These are phyloP conservation scores for Falco punctatus DNA, from an alignment of 2,113 vertebrate genomes.

Conservation along the genomic window DNA sequence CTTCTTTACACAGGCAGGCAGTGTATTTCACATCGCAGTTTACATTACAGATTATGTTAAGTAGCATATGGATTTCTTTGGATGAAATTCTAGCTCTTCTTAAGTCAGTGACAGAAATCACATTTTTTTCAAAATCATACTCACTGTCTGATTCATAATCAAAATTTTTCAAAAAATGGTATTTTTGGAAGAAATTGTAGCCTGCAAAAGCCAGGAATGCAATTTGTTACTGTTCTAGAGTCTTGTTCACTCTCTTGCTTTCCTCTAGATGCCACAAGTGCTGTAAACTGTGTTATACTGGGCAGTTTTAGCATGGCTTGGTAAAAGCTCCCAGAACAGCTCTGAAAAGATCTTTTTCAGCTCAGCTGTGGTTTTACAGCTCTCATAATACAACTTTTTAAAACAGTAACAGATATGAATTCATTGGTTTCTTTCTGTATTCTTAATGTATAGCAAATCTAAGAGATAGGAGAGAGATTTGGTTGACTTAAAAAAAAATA, in stretches of 20 bases:
- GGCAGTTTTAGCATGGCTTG: background rate
- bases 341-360: background rate
- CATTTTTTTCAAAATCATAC: background rate
- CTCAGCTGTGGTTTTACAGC: background rate
- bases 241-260: too few species aligned
- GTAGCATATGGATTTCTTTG: constrained; percentile 16
- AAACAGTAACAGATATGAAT: background rate
- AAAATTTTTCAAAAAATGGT: fast-evolving
- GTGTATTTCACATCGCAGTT: constrained; percentile 29
- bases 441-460: background rate
- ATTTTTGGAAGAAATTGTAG: background rate
- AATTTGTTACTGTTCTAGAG: background rate
- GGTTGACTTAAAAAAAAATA: background rate
- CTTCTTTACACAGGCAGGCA: background rate
- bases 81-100: background rate
- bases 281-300: background rate
- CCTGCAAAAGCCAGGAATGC: background rate
- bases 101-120: background rate
- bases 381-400: background rate
- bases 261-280: too few species aligned
- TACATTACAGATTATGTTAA: constrained; percentile 14
- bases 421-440: background rate
- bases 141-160: background rate
- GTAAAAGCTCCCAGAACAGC: background rate
- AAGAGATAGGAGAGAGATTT: background rate